phyloP scores from a whole-genome alignment of 1,140 invertebrate genomes.

The Sinonovacula constricta region DNA sequence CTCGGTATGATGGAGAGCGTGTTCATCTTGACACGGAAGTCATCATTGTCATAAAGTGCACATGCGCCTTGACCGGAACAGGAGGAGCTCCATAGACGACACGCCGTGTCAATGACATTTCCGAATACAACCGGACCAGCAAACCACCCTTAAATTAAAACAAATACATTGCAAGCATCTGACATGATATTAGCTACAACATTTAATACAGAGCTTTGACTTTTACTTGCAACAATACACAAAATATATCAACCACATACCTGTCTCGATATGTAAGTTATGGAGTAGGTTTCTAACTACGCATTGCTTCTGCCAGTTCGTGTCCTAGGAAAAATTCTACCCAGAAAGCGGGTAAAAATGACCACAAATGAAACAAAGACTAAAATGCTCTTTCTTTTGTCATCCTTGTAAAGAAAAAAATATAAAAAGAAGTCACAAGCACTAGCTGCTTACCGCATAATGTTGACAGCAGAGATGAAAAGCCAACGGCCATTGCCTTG shows the following conservation, averaged over 20 bases:
- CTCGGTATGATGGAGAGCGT: slow-evolving; percentile 28
- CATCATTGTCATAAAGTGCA: slow-evolving; percentile 50
- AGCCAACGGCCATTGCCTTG: slow-evolving; percentile 40
- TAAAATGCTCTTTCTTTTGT: neutral
- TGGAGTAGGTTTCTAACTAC: no score
- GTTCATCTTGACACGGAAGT: slow-evolving; percentile 30
- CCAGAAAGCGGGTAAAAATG: no score
- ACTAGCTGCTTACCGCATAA: slow-evolving; percentile 36
- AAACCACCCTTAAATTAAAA: slow-evolving; percentile 59
- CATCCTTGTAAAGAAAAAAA: neutral
- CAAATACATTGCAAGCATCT: no score
- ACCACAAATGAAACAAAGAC: neutral
- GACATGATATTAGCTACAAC: no score
- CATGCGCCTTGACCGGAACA: slow-evolving; percentile 47
- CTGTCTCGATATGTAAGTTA: no score
- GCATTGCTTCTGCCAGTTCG: no score
- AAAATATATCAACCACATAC: no score
- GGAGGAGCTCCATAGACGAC: slow-evolving; percentile 51
- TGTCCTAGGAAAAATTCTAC: no score
- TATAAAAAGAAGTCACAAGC: neutral
- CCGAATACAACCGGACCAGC: slow-evolving; percentile 63
- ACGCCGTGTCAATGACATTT: slow-evolving; percentile 57
- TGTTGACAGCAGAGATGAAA: slow-evolving; percentile 35
- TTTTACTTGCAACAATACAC: no score
- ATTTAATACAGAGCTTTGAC: no score